phyloP scores from a whole-genome alignment of 1,140 invertebrate species.

The Caerostris darwini region DNA sequence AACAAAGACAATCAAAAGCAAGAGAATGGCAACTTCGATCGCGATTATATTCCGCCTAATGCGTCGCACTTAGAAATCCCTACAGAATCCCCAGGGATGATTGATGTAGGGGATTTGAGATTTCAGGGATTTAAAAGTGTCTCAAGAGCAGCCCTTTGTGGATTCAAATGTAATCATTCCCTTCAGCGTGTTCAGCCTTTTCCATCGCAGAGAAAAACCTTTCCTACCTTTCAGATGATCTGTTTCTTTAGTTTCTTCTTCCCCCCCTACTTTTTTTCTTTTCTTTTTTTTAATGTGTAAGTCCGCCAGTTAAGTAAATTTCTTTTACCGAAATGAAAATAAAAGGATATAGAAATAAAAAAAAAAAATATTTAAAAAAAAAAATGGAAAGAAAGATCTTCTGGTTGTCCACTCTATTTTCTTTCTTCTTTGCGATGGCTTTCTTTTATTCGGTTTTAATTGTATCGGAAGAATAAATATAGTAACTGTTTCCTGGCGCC shows the following conservation, averaged over 20 bases:
- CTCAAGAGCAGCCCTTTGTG: constrained; percentile 77
- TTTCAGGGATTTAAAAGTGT: constrained; percentile 77
- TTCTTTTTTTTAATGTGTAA: constrained; percentile 55
- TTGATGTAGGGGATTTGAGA: constrained; percentile 75
- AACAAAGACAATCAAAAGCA: constrained; percentile 62
- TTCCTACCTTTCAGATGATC: constrained; percentile 74
- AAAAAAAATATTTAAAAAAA: neutral
- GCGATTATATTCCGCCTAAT: constrained; percentile 77
- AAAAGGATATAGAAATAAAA: constrained; percentile 24
- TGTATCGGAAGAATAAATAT: neutral
- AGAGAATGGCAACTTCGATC: constrained; percentile 76
- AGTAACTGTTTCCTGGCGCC: neutral
- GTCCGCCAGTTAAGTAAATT: constrained; percentile 68
- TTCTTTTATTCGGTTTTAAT: neutral
- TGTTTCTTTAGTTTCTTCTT: constrained; percentile 57
- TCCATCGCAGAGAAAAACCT: constrained; percentile 57
- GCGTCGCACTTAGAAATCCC: constrained; percentile 74
- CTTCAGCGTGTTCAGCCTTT: constrained; percentile 76
- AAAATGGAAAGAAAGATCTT: neutral
- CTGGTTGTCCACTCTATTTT: constrained; percentile 15
- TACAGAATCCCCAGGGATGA: constrained; percentile 63
- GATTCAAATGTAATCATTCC: constrained; percentile 78
- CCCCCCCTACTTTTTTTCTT: neutral
- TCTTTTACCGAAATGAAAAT: constrained; percentile 60
- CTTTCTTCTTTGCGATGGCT: neutral